Evolutionary conservation across 2,797 vertebrate genomes (phyloP).

Genomic region (Tarsius wallacei): DNA sequence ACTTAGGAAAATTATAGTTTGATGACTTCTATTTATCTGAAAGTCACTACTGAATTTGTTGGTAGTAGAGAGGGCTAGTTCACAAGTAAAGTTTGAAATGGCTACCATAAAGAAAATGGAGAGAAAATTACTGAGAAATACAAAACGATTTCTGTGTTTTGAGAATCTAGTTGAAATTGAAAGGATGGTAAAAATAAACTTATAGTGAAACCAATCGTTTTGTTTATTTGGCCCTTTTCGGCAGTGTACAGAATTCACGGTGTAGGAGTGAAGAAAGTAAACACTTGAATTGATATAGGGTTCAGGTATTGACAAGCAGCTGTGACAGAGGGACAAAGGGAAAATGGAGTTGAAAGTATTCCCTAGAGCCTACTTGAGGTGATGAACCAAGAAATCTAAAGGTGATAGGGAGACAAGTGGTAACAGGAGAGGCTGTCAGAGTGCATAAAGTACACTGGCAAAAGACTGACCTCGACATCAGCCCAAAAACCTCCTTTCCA

Average conservation of each 20-base stretch:
- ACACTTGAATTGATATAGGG: background rate
- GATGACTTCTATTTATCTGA: background rate
- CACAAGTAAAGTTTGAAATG: background rate
- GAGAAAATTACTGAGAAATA: background rate
- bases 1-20: constrained; percentile 6
- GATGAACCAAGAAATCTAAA: background rate
- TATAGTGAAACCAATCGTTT: background rate
- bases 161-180: constrained; percentile 8
- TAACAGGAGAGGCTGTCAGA: background rate
- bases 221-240: background rate
- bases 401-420: background rate
- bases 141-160: background rate
- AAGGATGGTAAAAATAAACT: background rate
- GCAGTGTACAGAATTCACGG: background rate
- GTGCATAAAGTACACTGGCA: background rate
- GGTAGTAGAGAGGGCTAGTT: background rate
- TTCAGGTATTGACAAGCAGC: background rate
- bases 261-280: background rate
- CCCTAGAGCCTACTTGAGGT: background rate
- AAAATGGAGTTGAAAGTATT: background rate
- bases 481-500: background rate
- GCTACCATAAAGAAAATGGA: background rate
- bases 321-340: background rate
- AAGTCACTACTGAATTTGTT: background rate
- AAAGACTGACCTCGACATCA: background rate